These are phyloP conservation scores for Paracanthobrama guichenoti DNA, from an alignment of 2,113 vertebrate genomes.

Conservation along the genomic window DNA sequence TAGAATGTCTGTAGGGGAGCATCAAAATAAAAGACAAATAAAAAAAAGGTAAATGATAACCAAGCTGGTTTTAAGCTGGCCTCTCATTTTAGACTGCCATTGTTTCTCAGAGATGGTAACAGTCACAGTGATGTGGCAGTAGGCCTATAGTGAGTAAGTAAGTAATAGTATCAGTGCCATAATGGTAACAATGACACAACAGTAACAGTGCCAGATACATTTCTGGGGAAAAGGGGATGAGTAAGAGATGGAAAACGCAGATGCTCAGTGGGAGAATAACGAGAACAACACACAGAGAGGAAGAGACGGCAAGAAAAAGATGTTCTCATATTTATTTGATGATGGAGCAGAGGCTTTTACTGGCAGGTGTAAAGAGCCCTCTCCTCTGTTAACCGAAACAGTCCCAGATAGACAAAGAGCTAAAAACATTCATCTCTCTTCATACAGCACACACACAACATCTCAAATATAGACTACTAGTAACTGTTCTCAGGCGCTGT, in stretches of 20 bases:
- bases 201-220: background rate
- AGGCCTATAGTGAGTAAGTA: too few species aligned
- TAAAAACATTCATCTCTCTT: conserved; percentile 2
- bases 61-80: background rate
- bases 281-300: background rate
- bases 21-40: background rate
- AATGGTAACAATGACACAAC: background rate
- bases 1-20: too few species aligned
- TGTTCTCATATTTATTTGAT: conserved; percentile 42
- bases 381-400: conserved; percentile 5
- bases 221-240: background rate
- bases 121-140: too few species aligned
- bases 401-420: conserved; percentile 12
- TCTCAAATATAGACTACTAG: too few species aligned
- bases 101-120: background rate
- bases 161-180: background rate
- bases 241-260: background rate
- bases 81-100: background rate
- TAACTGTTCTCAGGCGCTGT: too few species aligned
- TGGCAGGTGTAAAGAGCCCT: conserved; percentile 20
- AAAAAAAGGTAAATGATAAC: background rate
- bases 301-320: background rate
- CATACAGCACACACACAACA: background rate
- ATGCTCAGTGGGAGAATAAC: background rate
- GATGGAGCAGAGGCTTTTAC: conserved; percentile 8